Base-by-base conservation (phyloP, 2,797 vertebrate species). In the Aplochiton taeniatus region DNA sequence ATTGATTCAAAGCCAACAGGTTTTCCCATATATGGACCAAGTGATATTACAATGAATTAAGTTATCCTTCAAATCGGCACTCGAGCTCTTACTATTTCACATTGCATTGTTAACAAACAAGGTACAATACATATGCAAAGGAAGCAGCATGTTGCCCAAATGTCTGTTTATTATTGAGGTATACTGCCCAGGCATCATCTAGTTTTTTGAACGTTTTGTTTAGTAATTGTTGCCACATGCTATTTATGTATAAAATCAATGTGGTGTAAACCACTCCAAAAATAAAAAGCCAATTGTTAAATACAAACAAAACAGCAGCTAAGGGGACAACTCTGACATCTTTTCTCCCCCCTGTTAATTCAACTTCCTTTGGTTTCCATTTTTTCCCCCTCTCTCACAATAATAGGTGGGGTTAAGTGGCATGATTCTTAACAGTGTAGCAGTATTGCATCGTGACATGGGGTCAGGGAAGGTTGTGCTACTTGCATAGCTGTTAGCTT, bases 131-230 rank as follows among this genome's bases (percentile, higher is more conserved):
- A 88, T 78, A 49, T 79, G 83, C 81, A 83, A 78, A 89, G 82
- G 87, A 80, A 89, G 87, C 86, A 87, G 77, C 80, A 78, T 64
- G 68, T 85, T 87, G 80, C 86, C 84, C 80, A 85, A 75, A 85
- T 83, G 79, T 67, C 43, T 76, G 78, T 89, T 89, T 90, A 89
- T 87, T 89, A 70, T 88, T 75, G 82, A 84, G 83, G 82, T 89
- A 86, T 81, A 72, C 73, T 76, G 49, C 14, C 73, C 73, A 66
- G 51, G 43, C 67, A 72, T 7, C 75, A 74, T 54, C 62, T 63
- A 59, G 17, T 54, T 18, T 31, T 31, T 31, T 31, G 31, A n/a
- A n/a, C n/a, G 11, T 47, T 54, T 64, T 72, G 56, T 74, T 72
- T 79, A 48, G 42, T 78, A 76, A 77, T 53, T 48, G 31, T 58